Evolutionary conservation across 2,113 vertebrate genomes (phyloP), one percentile per base, ranked within the genome.

Genomic region (Calyptommatus sinebrachiatus): DNA sequence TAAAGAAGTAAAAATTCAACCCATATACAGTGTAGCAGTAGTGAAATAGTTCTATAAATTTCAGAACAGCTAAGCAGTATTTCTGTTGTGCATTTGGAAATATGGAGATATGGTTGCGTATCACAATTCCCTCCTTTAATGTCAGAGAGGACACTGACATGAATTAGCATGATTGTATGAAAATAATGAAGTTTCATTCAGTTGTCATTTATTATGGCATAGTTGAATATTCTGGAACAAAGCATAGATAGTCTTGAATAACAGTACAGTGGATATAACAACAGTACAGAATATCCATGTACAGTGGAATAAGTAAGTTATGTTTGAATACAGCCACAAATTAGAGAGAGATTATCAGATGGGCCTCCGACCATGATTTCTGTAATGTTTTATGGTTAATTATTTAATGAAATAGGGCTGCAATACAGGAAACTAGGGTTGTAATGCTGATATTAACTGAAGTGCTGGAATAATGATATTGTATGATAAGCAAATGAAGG

Each of bases 401-500:
- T 57, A 11, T 84, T 79, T 89, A 71, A 69, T 73, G 75, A 45
- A 16, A 74, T 16, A 77, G 41, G n/a, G n/a, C n/a, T n/a, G n/a
- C n/a, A n/a, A n/a, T n/a, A n/a, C n/a, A n/a, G n/a, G n/a, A 46
- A 71, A 70, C 24, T 69, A 80, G 1, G 71, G 4, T 0, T 1
- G 77, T 5, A 22, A 50, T 8, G 24, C 14, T 46, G 65, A 16
- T 66, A 74, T 84, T 85, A 75, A 53, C 46, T 84, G 63, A 53
- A 50, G 78, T 81, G 72, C 60, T 20, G 70, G 45, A 62, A 68
- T 65, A 78, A 80, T 41, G 80, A 61, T 88, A 88, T 79, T 88
- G 80, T 84, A 57, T 81, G 74, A 80, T 87, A 84, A 89, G 84
- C 71, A 89, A 75, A 78, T 76, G 73, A 86, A 89, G 86, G 57